Evolutionary conservation across 1,140 invertebrate species (phyloP).

Genomic region (Lasioglossum baleicum): DNA sequence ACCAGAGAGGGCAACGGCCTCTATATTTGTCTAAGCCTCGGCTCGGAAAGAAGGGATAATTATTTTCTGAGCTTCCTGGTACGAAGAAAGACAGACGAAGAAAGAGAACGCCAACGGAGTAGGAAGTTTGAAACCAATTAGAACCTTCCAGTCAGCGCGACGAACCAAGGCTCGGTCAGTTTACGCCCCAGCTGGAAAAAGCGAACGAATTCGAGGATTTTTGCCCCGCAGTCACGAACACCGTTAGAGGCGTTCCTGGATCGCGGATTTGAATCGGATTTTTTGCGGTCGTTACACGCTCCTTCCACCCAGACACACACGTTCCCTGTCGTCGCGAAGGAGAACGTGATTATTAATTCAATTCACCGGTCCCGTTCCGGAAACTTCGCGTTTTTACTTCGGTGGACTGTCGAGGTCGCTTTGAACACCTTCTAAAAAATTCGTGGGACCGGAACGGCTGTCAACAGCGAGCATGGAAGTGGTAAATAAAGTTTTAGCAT

Average conservation of each 20-base stretch:
- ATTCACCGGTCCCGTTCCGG: conserved; percentile 1
- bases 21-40: conserved; percentile 4
- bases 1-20: neutral
- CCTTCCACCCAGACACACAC: no score
- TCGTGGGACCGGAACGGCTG: no score
- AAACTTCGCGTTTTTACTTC: neutral
- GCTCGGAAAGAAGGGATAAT: conserved; percentile 2
- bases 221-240: conserved; percentile 35
- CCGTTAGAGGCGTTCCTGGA: conserved; percentile 14
- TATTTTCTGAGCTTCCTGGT: conserved; percentile 17
- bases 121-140: conserved; percentile 7
- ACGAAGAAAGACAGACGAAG: neutral
- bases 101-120: neutral
- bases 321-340: neutral
- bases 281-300: neutral
- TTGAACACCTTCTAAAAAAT: no score
- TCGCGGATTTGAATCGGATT: neutral
- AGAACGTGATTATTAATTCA: conserved; percentile 38
- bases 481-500: no score
- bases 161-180: no score
- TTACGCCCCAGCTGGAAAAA: neutral
- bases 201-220: conserved; percentile 18
- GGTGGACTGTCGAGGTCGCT: no score
- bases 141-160: neutral
- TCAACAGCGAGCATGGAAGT: no score